Percentiles rank a stretch among this genome's conserved stretches.
phyloP scores from a whole-genome alignment of 2,888 invertebrate species.

The Parnassius glacialis region DNA sequence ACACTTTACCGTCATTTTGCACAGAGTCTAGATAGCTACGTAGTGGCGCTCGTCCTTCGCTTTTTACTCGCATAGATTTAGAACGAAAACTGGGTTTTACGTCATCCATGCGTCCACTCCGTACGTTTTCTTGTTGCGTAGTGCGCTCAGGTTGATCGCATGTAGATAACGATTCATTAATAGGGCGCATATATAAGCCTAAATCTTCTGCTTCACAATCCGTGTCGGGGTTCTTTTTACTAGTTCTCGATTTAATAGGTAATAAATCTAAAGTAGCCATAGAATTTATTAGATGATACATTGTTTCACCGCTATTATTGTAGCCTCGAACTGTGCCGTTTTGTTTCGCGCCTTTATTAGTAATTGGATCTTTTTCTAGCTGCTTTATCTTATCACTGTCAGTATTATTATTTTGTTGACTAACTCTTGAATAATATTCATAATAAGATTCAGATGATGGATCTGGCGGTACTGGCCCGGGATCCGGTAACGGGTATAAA shows the following conservation, averaged over 20 bases:
- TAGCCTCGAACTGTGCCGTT: constrained; percentile 36
- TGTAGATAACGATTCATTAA: constrained; percentile 70
- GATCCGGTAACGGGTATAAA: constrained; percentile 68
- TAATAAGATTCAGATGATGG: constrained; percentile 76
- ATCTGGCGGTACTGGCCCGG: constrained; percentile 70
- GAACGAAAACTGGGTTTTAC: constrained; percentile 74
- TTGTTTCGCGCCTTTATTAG: constrained; percentile 37
- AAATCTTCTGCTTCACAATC: constrained; percentile 73
- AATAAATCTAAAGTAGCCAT: constrained; percentile 73
- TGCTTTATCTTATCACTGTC: constrained; percentile 73
- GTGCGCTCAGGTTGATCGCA: constrained; percentile 70
- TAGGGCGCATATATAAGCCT: constrained; percentile 71
- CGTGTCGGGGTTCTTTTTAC: constrained; percentile 54
- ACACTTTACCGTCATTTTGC: constrained; percentile 51
- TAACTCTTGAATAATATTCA: constrained; percentile 76
- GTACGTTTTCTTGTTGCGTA: constrained; percentile 60
- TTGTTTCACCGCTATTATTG: constrained; percentile 52
- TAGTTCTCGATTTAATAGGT: constrained; percentile 60
- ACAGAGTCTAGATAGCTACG: constrained; percentile 63
- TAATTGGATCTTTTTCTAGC: constrained; percentile 55
- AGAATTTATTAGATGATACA: constrained; percentile 72
- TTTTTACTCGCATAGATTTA: constrained; percentile 77
- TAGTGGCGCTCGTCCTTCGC: constrained; percentile 72
- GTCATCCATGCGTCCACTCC: constrained; percentile 68
- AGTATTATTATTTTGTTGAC: constrained; percentile 74